Base-by-base conservation (phyloP, 1,140 invertebrate species). In the Drosophila rufa region DNA sequence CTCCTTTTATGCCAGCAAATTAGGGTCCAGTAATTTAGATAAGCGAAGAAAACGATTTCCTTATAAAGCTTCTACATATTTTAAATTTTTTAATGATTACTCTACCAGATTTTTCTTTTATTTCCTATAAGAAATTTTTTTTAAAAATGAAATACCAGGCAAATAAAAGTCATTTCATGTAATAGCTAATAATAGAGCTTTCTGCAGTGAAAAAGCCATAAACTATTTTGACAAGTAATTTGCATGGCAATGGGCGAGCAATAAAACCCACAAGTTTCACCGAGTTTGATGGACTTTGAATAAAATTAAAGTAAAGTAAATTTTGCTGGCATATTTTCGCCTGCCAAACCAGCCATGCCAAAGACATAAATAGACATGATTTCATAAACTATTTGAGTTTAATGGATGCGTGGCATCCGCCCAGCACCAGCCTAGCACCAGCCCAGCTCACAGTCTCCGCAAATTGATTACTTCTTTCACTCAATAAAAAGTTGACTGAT, bases 381-480 rank as follows among this genome's bases (percentile, higher is more conserved):
- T 75, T 80, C 64, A 69, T 68, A 38, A 55, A 67, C 57, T 56
- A 69, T 61, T 62, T 40, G 61, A 59, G 51, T 67, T 77, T 80
- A 81, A 62, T 74, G 51, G 64, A 51, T 51, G 25, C 17, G 27
- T 43, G 36, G 19, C n/a, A 48, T 27, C 43, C 30, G n/a, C n/a
- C 51, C 17, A 33, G 43, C 30, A 33, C 30, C 22, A 12, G 19
- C 14, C 30, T n/a, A 12, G 19, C 14, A 4, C 14, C 27, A 9
- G n/a, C 17, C 30, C 55, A 46, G 48, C 40, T 22, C 42, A 19
- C 48, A 68, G 61, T 78, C 66, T 71, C 58, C 57, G 27, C 58
- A 43, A 81, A 79, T 71, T 79, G 66, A 71, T 79, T 71, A 61
- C 69, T 65, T 55, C 77, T 78, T 76, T 79, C 83, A 80, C 67